A percentile compares a stretch with the other conserved stretches of the same genome.
phyloP scores from a whole-genome alignment of 2,888 invertebrate genomes.

The Epirrita christyi region DNA sequence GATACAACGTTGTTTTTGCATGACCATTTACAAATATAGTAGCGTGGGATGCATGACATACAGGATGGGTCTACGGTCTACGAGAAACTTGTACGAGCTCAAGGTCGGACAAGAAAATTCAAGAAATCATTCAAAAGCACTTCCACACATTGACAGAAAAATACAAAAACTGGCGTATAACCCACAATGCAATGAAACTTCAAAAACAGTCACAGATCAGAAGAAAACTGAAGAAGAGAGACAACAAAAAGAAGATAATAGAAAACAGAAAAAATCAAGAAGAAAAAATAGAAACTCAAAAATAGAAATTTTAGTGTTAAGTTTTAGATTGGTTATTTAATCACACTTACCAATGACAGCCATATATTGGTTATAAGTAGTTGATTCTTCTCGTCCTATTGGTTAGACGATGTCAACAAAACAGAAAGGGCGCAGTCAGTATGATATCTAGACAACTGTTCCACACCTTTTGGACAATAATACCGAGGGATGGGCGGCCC shows the following conservation, averaged over 20 bases:
- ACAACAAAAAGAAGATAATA: slow-evolving; percentile 53
- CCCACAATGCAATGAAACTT: slow-evolving; percentile 81
- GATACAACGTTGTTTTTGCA: slow-evolving; percentile 5
- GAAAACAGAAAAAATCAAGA: slow-evolving; percentile 56
- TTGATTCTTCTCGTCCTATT: slow-evolving; percentile 98
- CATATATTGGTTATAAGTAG: slow-evolving; percentile 97
- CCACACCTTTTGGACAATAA: slow-evolving; percentile 69
- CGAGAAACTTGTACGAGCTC: slow-evolving; percentile 56
- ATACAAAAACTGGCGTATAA: slow-evolving; percentile 78
- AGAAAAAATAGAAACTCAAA: slow-evolving; percentile 61
- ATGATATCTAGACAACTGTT: slow-evolving; percentile 75
- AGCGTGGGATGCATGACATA: slow-evolving; percentile 68
- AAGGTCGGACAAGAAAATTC: slow-evolving; percentile 58
- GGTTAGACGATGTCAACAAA: slow-evolving; percentile 88
- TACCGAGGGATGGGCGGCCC: slow-evolving; percentile 64
- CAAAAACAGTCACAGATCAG: slow-evolving; percentile 71
- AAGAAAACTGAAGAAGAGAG: slow-evolving; percentile 55
- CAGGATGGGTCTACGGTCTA: slow-evolving; percentile 63
- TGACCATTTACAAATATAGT: slow-evolving; percentile 22
- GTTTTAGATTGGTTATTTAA: slow-evolving; percentile 81
- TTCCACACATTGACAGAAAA: slow-evolving; percentile 59
- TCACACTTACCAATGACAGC: slow-evolving; percentile 96
- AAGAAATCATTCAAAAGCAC: slow-evolving; percentile 61
- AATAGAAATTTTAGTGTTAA: slow-evolving; percentile 80
- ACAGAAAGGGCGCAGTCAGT: slow-evolving; percentile 86